Conservation (phyloP, 2,797 vertebrate species). For the Bufotes viridis region DNA sequence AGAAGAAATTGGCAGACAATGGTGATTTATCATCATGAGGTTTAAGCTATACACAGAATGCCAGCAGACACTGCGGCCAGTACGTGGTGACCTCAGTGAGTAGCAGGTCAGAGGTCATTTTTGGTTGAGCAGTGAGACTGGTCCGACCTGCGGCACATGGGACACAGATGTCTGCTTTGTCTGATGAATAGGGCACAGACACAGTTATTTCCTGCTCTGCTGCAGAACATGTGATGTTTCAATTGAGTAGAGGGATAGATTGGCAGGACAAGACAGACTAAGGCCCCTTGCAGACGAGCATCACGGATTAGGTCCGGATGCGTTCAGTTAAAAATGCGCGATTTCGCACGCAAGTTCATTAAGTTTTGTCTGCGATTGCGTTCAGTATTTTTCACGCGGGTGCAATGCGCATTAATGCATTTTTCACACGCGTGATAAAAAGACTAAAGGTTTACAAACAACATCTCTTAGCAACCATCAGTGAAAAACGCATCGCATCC, state of each 20-base stretch:
- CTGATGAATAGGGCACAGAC: neutral
- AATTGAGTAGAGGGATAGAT: neutral
- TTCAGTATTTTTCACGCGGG: too few relatives aligned
- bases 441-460: too few relatives aligned
- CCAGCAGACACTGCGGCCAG: constrained; percentile 25
- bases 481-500: too few relatives aligned
- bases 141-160: constrained; percentile 55
- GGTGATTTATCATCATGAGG: constrained; percentile 25
- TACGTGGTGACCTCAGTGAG: constrained; percentile 41
- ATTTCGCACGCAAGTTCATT: too few relatives aligned
- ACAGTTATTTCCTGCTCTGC: constrained; percentile 46
- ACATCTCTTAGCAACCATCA: too few relatives aligned
- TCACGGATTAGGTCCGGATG: too few relatives aligned
- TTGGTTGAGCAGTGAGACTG: constrained; percentile 27
- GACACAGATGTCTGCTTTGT: constrained; percentile 54
- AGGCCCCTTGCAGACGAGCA: too few relatives aligned
- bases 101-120: constrained; percentile 49
- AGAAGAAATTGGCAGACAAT: neutral
- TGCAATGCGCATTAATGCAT: too few relatives aligned
- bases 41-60: constrained; percentile 34
- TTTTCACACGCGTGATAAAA: too few relatives aligned
- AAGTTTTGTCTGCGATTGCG: too few relatives aligned
- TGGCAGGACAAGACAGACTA: too few relatives aligned
- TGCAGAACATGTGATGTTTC: constrained; percentile 19
- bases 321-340: too few relatives aligned